phyloP scores from a whole-genome alignment of 2,888 invertebrate genomes.

The Eutolmus rufibarbis region DNA sequence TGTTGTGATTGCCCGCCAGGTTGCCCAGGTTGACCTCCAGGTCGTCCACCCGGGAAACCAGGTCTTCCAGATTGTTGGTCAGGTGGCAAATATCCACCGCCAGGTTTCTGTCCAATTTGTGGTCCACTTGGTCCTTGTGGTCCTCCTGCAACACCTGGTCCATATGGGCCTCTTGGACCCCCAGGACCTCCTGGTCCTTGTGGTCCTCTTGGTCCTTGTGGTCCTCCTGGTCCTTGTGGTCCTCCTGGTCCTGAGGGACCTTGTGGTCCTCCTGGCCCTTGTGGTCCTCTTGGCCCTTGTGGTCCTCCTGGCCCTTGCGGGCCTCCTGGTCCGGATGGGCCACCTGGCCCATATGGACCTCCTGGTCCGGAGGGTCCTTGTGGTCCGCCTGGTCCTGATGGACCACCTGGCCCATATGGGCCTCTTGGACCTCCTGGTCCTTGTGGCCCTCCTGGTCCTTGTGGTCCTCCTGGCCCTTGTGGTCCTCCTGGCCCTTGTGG shows the following conservation, averaged over 20 bases:
- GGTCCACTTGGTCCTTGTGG: neutral
- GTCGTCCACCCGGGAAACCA: neutral
- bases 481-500: neutral
- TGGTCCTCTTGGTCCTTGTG: constrained; percentile 34
- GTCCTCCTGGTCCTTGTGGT: neutral
- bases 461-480: neutral
- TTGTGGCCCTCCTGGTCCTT: neutral
- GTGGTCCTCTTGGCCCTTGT: constrained; percentile 42
- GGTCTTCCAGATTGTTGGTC: neutral
- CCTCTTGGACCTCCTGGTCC: constrained; percentile 18
- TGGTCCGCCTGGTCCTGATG: constrained; percentile 43
- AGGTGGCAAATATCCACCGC: neutral
- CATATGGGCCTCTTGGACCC: constrained; percentile 37
- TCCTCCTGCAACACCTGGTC: neutral
- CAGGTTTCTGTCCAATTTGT: neutral
- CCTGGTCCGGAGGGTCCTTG: neutral
- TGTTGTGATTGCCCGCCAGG: neutral
- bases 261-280: neutral
- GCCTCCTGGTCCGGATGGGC: constrained; percentile 26
- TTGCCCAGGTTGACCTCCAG: neutral
- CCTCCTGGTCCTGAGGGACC: neutral
- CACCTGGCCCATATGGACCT: constrained; percentile 31
- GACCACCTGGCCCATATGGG: constrained; percentile 42
- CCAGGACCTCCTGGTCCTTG: constrained; percentile 38
- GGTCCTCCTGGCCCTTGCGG: constrained; percentile 17